A percentile compares a stretch with the other conserved stretches of the same genome.
phyloP scores from a whole-genome alignment of 1,140 invertebrate genomes.

The Hetaerina americana region DNA sequence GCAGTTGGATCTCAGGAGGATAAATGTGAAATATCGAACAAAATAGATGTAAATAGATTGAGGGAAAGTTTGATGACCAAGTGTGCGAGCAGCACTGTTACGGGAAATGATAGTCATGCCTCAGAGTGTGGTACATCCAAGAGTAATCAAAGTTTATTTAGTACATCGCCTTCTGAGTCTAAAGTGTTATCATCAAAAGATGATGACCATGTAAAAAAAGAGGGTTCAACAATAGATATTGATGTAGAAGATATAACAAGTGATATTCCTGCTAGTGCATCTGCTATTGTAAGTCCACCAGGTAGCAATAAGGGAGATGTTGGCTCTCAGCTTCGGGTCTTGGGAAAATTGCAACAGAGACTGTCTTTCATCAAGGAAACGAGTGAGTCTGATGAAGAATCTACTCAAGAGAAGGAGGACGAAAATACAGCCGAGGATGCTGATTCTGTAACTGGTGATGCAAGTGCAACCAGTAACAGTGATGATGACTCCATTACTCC shows the following conservation, averaged over 20 bases:
- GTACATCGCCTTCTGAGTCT: too few relatives aligned
- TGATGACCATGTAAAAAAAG: too few relatives aligned
- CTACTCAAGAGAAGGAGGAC: neutral
- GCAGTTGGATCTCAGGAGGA: too few relatives aligned
- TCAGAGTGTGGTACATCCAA: too few relatives aligned
- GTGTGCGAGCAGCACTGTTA: neutral
- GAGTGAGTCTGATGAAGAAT: conserved; percentile 5
- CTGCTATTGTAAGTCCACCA: neutral
- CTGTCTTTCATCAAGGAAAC: neutral
- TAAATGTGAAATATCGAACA: neutral
- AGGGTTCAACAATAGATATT: too few relatives aligned
- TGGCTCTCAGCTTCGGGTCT: neutral
- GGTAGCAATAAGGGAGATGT: neutral
- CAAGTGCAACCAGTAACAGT: conserved; percentile 13
- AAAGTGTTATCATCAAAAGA: too few relatives aligned
- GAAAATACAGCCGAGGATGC: conserved; percentile 9
- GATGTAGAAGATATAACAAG: too few relatives aligned
- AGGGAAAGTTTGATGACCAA: neutral
- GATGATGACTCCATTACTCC: too few relatives aligned
- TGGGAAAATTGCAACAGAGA: conserved; percentile 9
- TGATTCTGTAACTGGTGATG: conserved; percentile 5
- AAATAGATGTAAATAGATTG: neutral
- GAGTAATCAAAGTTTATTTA: too few relatives aligned
- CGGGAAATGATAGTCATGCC: too few relatives aligned
- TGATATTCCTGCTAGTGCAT: too few relatives aligned